Conservation (phyloP, 2,888 invertebrate genomes). For the Syritta pipiens region DNA sequence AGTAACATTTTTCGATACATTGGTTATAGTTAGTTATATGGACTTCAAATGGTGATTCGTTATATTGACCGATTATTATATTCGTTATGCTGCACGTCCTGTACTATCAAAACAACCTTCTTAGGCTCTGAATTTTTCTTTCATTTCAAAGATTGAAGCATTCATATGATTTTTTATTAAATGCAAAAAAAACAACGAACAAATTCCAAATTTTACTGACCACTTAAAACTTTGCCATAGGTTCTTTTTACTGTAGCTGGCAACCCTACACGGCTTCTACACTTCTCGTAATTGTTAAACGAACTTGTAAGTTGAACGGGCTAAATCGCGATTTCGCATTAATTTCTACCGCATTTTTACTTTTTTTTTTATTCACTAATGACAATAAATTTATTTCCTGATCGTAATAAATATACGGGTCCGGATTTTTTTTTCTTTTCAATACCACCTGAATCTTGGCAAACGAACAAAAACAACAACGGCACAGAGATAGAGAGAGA, state of each 20-base stretch:
- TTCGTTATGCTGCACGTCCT: too few species aligned
- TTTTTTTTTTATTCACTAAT: constrained; percentile 3
- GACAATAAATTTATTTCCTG: constrained; percentile 41
- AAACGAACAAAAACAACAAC: neutral
- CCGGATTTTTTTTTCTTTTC: neutral
- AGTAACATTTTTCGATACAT: neutral
- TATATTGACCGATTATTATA: neutral
- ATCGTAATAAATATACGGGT: neutral
- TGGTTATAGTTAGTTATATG: too few species aligned
- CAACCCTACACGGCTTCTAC: constrained; percentile 16
- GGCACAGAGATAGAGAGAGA: neutral
- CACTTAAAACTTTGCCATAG: too few species aligned
- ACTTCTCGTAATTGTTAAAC: constrained; percentile 39
- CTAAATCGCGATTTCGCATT: too few species aligned
- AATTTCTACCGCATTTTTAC: neutral
- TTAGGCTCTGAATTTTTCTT: too few species aligned
- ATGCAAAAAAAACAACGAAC: too few species aligned
- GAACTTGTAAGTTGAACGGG: constrained; percentile 2
- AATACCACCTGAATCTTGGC: neutral
- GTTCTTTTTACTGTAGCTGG: neutral
- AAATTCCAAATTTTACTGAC: too few species aligned
- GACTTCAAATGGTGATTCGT: constrained; percentile 7
- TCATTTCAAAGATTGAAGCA: too few species aligned
- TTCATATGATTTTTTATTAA: too few species aligned
- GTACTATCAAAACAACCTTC: too few species aligned